A percentile compares a stretch with the other conserved stretches of the same genome.
Conservation (phyloP, 1,140 invertebrate species). For the Latrodectus geometricus region DNA sequence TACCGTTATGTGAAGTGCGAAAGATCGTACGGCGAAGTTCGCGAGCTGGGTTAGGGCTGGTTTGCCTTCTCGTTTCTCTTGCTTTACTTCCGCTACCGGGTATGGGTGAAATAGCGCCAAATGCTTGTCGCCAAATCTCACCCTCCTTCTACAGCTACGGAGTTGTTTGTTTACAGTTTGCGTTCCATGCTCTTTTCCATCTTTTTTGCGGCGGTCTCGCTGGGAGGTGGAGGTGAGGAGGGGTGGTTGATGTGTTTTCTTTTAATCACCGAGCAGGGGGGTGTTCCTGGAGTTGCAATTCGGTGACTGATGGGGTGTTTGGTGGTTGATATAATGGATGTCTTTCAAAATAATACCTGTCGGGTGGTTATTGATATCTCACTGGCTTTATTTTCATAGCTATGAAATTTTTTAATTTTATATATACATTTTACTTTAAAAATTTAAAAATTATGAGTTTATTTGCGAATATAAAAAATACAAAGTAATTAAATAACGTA, state of each 20-base stretch:
- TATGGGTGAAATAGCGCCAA: constrained; percentile 38
- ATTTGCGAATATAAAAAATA: no score
- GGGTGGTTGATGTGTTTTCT: constrained; percentile 19
- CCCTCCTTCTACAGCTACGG: constrained; percentile 32
- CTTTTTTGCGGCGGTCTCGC: background rate
- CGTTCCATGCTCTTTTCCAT: constrained; percentile 26
- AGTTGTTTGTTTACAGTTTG: constrained; percentile 51
- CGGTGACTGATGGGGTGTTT: background rate
- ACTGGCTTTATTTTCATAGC: no score
- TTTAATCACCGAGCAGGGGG: constrained; percentile 5
- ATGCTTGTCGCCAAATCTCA: constrained; percentile 13
- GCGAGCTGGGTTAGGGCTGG: constrained; percentile 1
- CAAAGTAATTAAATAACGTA: no score
- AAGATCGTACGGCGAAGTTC: constrained; percentile 22
- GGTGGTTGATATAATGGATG: no score
- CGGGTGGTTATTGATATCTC: no score
- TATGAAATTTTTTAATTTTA: no score
- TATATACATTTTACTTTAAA: no score
- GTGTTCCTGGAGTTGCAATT: constrained; percentile 13
- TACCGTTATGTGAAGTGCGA: constrained; percentile 47
- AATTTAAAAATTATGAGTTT: no score
- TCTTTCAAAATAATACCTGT: no score
- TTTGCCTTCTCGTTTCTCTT: constrained; percentile 1
- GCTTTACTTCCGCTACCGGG: constrained; percentile 50
- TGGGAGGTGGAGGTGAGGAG: background rate